Evolutionary conservation across 1,140 invertebrate species (phyloP).

Genomic region (Drosophila seguyi): DNA sequence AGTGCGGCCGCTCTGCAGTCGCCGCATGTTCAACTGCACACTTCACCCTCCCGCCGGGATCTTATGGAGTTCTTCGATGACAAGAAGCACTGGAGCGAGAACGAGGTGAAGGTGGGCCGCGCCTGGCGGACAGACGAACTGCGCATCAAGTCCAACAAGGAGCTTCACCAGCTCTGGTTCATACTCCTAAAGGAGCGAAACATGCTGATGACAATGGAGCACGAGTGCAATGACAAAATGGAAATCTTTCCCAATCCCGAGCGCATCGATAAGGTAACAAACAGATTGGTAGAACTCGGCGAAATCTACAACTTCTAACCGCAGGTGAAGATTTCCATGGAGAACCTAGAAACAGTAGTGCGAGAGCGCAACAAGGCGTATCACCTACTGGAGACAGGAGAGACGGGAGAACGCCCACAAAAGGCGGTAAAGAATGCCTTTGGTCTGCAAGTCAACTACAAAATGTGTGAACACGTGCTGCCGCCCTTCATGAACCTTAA

Average conservation of each 20-base stretch:
- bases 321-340: slow-evolving; percentile 94
- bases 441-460: slow-evolving; percentile 87
- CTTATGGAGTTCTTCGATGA: slow-evolving; percentile 98
- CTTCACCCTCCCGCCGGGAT: slow-evolving; percentile 65
- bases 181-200: slow-evolving; percentile 98
- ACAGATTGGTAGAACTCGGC: neutral
- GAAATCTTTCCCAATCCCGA: slow-evolving; percentile 97
- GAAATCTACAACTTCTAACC: neutral
- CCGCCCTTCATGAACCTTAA: slow-evolving; percentile 88
- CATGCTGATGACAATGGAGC: slow-evolving; percentile 98
- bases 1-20: slow-evolving; percentile 27
- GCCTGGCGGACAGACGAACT: slow-evolving; percentile 96
- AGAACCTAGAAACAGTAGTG: slow-evolving; percentile 96
- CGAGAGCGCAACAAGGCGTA: slow-evolving; percentile 97
- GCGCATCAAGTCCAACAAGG: slow-evolving; percentile 96
- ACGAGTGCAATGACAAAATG: slow-evolving; percentile 89
- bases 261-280: slow-evolving; percentile 95
- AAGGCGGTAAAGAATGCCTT: slow-evolving; percentile 86
- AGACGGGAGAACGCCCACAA: slow-evolving; percentile 91
- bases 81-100: slow-evolving; percentile 93
- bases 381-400: slow-evolving; percentile 95
- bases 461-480: slow-evolving; percentile 86
- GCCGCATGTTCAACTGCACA: slow-evolving; percentile 52
- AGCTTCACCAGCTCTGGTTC: slow-evolving; percentile 99
- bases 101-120: slow-evolving; percentile 93